A percentile compares a stretch with the other conserved stretches of the same genome.
Evolutionary conservation across 2,888 invertebrate genomes (phyloP).

Genomic region (Eueremaeus valkanovi): DNA sequence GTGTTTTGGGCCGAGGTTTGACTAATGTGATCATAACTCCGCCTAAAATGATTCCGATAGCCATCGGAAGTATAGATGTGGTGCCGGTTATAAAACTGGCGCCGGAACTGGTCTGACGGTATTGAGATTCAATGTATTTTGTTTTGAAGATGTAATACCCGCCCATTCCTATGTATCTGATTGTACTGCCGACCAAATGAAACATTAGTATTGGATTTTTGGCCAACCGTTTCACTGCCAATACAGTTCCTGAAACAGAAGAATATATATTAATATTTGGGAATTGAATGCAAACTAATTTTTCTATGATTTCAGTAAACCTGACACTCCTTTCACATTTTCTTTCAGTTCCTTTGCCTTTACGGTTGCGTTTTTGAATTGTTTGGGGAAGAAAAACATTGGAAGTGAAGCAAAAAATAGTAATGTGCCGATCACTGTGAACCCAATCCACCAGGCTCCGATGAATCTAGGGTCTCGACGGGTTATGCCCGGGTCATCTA

Average conservation of each 20-base stretch:
- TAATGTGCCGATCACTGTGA: constrained; percentile 46
- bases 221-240: constrained; percentile 41
- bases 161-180: constrained; percentile 46
- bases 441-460: constrained; percentile 50
- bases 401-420: constrained; percentile 45
- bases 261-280: not conserved
- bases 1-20: constrained; percentile 49
- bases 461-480: constrained; percentile 48
- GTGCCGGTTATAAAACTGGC: constrained; percentile 46
- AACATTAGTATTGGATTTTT: constrained; percentile 46
- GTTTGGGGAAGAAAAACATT: constrained; percentile 48
- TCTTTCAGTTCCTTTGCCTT: constrained; percentile 33
- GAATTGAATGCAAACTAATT: not conserved
- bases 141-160: constrained; percentile 47
- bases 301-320: not conserved
- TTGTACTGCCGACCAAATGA: constrained; percentile 45
- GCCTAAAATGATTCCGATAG: constrained; percentile 45
- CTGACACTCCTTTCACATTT: constrained; percentile 33
- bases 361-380: constrained; percentile 28
- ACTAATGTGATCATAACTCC: constrained; percentile 49
- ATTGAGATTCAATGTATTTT: constrained; percentile 48
- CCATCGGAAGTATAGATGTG: constrained; percentile 45
- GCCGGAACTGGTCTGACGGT: constrained; percentile 46
- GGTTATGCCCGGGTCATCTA: constrained; percentile 47
- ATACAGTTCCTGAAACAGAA: not conserved